Conservation (phyloP, 2,797 vertebrate genomes). For the Gymnocypris eckloni region DNA sequence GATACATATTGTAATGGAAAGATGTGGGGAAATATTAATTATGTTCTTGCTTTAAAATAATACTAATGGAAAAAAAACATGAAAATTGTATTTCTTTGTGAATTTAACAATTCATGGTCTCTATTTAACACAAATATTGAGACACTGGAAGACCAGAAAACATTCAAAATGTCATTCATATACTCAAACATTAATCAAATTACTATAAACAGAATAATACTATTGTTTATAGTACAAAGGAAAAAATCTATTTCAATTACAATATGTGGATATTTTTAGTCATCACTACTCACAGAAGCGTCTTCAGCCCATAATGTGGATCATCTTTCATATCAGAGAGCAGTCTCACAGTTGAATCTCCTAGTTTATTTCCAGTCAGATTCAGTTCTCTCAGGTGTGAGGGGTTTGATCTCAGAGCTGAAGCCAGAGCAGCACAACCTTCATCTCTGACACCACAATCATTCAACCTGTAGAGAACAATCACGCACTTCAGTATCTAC, state of each 20-base stretch:
- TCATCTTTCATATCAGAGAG: neutral
- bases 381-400: constrained; percentile 1
- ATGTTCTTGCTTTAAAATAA: neutral
- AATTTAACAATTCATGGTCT: neutral
- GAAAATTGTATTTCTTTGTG: neutral
- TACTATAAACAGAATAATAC: neutral
- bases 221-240: neutral
- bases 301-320: neutral
- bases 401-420: constrained; percentile 21
- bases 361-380: neutral
- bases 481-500: neutral
- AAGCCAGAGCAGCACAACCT: neutral
- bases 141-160: neutral
- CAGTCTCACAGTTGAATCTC: neutral
- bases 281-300: neutral
- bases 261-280: neutral
- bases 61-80: neutral
- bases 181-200: neutral
- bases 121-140: neutral
- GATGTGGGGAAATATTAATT: neutral
- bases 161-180: neutral
- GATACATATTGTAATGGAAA: neutral
- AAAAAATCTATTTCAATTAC: neutral
- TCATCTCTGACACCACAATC: neutral
- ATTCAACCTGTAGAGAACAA: neutral